Percentiles rank a stretch among this genome's conserved stretches.
Evolutionary conservation across 2,888 invertebrate species (phyloP).

Genomic region (Hemithea aestivaria): DNA sequence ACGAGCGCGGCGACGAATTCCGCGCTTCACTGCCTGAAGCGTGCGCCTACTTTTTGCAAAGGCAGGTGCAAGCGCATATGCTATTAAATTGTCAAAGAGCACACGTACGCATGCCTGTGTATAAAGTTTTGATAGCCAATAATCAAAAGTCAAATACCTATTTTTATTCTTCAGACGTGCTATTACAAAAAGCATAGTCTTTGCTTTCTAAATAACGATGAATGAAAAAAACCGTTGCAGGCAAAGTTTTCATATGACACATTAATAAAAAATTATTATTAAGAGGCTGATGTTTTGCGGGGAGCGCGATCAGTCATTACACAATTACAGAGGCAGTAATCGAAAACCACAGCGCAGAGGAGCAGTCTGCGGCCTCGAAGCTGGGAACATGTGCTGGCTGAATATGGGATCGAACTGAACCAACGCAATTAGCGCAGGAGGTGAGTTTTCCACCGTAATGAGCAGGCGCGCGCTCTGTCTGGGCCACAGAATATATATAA

Average conservation of each 20-base stretch:
- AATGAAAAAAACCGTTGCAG: neutral
- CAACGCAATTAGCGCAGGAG: conserved; percentile 55
- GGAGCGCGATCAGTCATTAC: conserved; percentile 49
- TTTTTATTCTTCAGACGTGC: conserved; percentile 19
- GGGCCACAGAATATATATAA: conserved; percentile 20
- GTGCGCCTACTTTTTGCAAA: conserved; percentile 74
- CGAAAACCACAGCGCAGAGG: conserved; percentile 68
- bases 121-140: conserved; percentile 55
- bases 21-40: conserved; percentile 72
- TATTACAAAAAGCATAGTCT: neutral
- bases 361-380: conserved; percentile 56
- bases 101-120: conserved; percentile 56
- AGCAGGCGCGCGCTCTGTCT: conserved; percentile 40
- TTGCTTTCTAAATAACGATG: neutral
- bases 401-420: conserved; percentile 53
- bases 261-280: conserved; percentile 23
- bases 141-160: conserved; percentile 63
- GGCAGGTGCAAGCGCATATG: conserved; percentile 75
- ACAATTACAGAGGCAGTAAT: conserved; percentile 53
- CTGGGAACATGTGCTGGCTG: conserved; percentile 60
- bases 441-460: conserved; percentile 48
- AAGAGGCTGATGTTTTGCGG: conserved; percentile 43
- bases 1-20: conserved; percentile 70
- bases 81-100: conserved; percentile 78
- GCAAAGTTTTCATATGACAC: conserved; percentile 4